Percentiles rank a stretch among this genome's conserved stretches.
phyloP scores from a whole-genome alignment of 2,113 vertebrate species.

The Hydrolagus affinis region DNA sequence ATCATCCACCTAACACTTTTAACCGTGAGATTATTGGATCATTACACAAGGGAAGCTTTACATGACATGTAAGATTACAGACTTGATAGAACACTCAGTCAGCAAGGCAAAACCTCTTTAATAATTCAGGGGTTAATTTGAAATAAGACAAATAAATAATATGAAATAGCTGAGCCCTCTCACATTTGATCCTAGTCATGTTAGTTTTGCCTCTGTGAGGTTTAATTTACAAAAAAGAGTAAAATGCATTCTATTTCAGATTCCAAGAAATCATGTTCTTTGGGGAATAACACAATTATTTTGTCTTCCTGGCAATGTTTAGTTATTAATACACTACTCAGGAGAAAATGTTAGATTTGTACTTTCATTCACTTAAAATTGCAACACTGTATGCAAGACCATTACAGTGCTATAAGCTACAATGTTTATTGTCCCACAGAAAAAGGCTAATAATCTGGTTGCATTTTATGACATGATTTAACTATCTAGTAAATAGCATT shows the following conservation, averaged over 20 bases:
- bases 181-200: neutral
- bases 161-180: neutral
- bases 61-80: neutral
- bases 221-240: neutral
- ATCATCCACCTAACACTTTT: neutral
- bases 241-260: neutral
- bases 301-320: neutral
- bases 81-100: neutral
- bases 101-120: conserved; percentile 2
- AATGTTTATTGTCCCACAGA: neutral
- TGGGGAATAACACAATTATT: neutral
- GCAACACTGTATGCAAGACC: neutral
- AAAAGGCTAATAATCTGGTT: neutral
- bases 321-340: neutral
- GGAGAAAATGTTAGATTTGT: neutral
- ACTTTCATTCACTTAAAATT: neutral
- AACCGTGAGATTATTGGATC: neutral
- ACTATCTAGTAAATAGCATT: too few species aligned
- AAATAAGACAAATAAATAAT: neutral
- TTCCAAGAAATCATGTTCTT: neutral
- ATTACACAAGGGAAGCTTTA: neutral
- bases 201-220: neutral
- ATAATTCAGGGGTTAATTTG: conserved; percentile 18
- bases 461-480: neutral
- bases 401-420: neutral